Evolutionary conservation across 2,113 vertebrate genomes (phyloP).

Genomic region (Lutjanus erythropterus): DNA sequence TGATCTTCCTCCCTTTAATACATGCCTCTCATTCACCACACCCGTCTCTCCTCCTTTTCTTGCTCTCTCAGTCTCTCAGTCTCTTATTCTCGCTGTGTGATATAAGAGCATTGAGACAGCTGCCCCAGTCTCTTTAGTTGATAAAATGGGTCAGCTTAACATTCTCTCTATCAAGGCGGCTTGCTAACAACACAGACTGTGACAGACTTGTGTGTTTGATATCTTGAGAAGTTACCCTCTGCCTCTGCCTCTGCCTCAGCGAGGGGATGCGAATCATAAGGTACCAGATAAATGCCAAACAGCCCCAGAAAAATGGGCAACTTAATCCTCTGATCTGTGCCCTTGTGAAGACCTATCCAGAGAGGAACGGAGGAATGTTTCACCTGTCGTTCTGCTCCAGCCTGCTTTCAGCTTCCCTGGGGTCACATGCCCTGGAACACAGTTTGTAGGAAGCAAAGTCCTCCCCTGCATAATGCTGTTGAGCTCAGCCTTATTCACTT

Average conservation of each 20-base stretch:
- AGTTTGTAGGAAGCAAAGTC: slow-evolving; percentile 24
- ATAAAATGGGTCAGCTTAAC: slow-evolving; percentile 76
- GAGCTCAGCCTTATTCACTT: slow-evolving; percentile 21
- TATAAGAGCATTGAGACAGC: slow-evolving; percentile 58
- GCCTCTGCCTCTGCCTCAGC: slow-evolving; percentile 7
- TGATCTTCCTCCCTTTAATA: slow-evolving; percentile 33
- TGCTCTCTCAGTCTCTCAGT: slow-evolving; percentile 8
- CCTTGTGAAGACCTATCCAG: slow-evolving; percentile 52
- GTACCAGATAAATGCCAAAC: slow-evolving; percentile 72
- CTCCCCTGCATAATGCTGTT: slow-evolving; percentile 13
- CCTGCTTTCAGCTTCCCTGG: slow-evolving; percentile 37
- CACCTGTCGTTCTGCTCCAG: slow-evolving; percentile 53
- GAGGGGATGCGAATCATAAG: slow-evolving; percentile 63
- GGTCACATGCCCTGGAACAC: slow-evolving; percentile 34
- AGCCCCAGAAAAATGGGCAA: slow-evolving; percentile 49
- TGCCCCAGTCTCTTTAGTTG: slow-evolving; percentile 54
- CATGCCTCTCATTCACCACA: slow-evolving; percentile 4
- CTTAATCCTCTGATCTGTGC: slow-evolving; percentile 69
- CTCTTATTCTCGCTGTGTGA: slow-evolving; percentile 45
- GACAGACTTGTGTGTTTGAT: slow-evolving; percentile 70
- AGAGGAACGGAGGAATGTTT: slow-evolving; percentile 45
- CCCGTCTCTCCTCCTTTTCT: slow-evolving; percentile 14
- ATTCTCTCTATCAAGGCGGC: slow-evolving; percentile 54
- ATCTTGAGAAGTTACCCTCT: slow-evolving; percentile 42
- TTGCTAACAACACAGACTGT: slow-evolving; percentile 64